phyloP scores from a whole-genome alignment of 2,888 invertebrate genomes.

The Yponomeuta malinellus region DNA sequence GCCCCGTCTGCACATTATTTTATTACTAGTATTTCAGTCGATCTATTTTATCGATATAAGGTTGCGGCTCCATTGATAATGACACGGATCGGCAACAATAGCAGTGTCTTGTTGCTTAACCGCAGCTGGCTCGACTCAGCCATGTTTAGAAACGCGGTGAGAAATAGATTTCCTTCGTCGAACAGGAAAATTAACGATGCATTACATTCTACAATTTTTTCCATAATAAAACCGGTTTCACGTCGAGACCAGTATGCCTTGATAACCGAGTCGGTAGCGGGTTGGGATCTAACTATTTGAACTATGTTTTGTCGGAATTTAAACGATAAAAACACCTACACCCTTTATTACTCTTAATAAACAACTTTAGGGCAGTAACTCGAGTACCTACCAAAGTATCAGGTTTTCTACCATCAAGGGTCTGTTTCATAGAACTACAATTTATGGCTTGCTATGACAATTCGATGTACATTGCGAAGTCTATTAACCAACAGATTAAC shows the following conservation, averaged over 20 bases:
- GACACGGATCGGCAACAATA: not conserved
- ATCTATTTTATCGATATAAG: no score
- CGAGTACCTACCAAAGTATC: no score
- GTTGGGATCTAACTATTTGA: not conserved
- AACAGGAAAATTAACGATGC: not conserved
- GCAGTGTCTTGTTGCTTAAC: not conserved
- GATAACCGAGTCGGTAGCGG: not conserved
- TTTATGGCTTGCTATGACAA: no score
- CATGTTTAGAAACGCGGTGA: not conserved
- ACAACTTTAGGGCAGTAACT: no score
- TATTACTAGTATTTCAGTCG: no score
- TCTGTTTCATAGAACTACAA: no score
- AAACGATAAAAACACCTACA: no score
- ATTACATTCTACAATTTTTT: not conserved
- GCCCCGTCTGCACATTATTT: no score
- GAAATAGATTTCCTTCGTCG: not conserved
- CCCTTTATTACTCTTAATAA: no score
- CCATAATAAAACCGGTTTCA: not conserved
- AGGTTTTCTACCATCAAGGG: no score
- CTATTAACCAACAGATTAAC: no score
- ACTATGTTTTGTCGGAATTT: not conserved
- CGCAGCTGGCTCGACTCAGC: not conserved
- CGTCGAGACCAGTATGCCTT: not conserved
- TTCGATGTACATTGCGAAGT: no score
- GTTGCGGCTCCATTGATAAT: not conserved